A percentile compares a stretch with the other conserved stretches of the same genome.
phyloP scores from a whole-genome alignment of 64 coral and sea anemone species.

The Stylophora pistillata region DNA sequence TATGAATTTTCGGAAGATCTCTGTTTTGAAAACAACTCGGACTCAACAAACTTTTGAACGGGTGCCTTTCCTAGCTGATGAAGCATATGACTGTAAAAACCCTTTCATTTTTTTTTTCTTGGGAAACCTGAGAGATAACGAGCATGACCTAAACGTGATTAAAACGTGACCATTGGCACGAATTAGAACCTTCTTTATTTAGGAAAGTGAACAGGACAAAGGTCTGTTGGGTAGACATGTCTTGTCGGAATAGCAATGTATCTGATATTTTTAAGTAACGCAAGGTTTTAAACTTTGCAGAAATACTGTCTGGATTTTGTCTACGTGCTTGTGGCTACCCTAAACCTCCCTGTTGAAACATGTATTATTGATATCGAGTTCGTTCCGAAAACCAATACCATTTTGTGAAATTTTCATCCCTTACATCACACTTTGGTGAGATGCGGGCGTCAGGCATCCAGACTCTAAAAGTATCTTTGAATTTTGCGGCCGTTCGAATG shows the following conservation, averaged over 20 bases:
- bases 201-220: background rate
- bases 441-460: background rate
- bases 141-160: background rate
- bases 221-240: background rate
- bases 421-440: background rate
- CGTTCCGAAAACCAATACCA: background rate
- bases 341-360: background rate
- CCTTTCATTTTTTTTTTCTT: background rate
- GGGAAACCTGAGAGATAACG: background rate
- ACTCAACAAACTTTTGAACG: background rate
- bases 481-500: background rate
- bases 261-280: background rate
- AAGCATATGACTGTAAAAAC: background rate
- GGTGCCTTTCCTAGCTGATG: background rate
- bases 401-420: no score
- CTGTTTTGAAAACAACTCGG: no score
- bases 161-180: background rate
- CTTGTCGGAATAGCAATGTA: background rate
- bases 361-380: background rate
- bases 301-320: constrained; percentile 15
- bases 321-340: background rate
- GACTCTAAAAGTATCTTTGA: background rate
- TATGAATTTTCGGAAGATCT: background rate
- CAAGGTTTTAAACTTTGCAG: background rate
- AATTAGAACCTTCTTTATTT: no score